These are phyloP conservation scores for Zoroaster sp. DNA, from an alignment of 53 echinoderm and acorn worm genomes.

Conservation along the genomic window DNA sequence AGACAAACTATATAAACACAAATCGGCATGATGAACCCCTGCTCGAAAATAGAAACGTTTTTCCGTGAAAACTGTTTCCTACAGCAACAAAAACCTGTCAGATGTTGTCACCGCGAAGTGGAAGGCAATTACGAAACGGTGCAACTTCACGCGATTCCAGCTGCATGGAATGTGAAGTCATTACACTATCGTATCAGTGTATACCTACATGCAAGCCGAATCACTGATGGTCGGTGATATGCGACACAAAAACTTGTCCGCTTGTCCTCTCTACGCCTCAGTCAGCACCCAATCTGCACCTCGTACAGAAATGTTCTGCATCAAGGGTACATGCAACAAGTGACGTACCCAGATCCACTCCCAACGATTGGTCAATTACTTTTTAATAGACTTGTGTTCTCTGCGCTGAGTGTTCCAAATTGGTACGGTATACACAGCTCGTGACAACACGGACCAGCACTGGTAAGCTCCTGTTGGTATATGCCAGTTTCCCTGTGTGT, in stretches of 20 bases:
- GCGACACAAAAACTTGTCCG: neutral
- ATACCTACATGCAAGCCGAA: neutral
- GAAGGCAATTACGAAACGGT: neutral
- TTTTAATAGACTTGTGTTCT: slow-evolving; percentile 37
- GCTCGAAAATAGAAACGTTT: neutral
- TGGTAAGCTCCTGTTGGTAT: too few relatives aligned
- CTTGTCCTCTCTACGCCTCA: neutral
- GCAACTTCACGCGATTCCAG: neutral
- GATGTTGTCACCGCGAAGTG: neutral
- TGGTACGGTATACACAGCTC: too few relatives aligned
- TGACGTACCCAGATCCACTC: neutral
- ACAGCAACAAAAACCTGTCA: neutral
- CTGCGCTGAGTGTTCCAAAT: too few relatives aligned
- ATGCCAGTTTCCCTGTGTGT: too few relatives aligned
- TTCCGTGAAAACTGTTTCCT: neutral
- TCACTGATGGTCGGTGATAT: neutral
- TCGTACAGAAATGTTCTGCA: neutral
- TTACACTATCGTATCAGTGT: neutral
- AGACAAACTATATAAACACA: neutral
- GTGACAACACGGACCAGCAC: neutral
- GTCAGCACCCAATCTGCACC: neutral
- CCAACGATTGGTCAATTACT: slow-evolving; percentile 35
- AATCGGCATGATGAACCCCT: neutral
- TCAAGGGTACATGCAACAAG: neutral
- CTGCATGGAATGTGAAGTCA: too few relatives aligned